A percentile compares a stretch with the other conserved stretches of the same genome.
phyloP scores from a whole-genome alignment of 2,113 vertebrate species.

The Cynoglossus semilaevis region DNA sequence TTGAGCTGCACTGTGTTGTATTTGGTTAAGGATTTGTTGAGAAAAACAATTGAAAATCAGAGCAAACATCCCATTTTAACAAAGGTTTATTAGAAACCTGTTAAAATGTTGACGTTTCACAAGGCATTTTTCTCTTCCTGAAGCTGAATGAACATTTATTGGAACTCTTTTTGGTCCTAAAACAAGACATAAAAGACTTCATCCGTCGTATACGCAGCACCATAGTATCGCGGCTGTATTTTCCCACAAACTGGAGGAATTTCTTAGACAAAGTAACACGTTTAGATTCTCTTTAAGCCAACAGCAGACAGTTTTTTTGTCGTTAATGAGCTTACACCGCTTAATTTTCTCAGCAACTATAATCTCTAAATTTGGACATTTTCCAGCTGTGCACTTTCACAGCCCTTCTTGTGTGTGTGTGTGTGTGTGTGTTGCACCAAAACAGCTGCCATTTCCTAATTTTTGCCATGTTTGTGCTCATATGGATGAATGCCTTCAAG shows the following conservation, averaged over 20 bases:
- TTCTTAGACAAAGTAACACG: slow-evolving; percentile 58
- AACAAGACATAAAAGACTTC: background rate
- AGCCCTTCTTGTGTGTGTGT: slow-evolving; percentile 28
- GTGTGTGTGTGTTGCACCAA: slow-evolving; percentile 15
- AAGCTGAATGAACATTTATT: slow-evolving; percentile 1
- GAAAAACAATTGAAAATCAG: no score
- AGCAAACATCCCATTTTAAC: no score
- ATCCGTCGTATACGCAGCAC: slow-evolving; percentile 4
- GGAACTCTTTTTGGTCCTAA: background rate
- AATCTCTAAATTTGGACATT: slow-evolving; percentile 73
- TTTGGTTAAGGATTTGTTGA: no score
- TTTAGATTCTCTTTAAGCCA: slow-evolving; percentile 72
- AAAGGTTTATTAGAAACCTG: no score
- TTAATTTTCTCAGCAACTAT: slow-evolving; percentile 70
- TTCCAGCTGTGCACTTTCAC: slow-evolving; percentile 65
- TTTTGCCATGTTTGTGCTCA: slow-evolving; percentile 14
- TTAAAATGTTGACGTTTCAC: no score
- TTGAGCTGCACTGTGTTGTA: no score
- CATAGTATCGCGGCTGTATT: slow-evolving; percentile 28
- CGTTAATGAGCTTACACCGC: slow-evolving; percentile 75
- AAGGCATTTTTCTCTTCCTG: background rate
- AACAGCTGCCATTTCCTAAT: slow-evolving; percentile 32
- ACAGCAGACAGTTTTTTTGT: slow-evolving; percentile 66
- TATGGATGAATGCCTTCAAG: slow-evolving; percentile 22
- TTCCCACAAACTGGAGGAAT: slow-evolving; percentile 50